A percentile compares a stretch with the other conserved stretches of the same genome.
phyloP scores from a whole-genome alignment of 2,113 vertebrate species.

The Geothlypis trichas region DNA sequence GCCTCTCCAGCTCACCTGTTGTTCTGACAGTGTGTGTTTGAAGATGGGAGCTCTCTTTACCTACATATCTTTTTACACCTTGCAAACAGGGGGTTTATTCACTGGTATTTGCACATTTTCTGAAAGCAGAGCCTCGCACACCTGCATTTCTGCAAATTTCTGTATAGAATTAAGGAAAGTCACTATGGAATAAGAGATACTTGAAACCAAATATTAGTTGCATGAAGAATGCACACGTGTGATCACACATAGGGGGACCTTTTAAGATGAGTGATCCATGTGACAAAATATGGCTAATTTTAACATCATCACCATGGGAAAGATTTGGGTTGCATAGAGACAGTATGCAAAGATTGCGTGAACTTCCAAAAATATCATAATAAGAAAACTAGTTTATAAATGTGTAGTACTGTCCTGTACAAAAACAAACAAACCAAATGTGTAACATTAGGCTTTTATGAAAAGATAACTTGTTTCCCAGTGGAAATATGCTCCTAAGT shows the following conservation, averaged over 20 bases:
- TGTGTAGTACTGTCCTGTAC: background rate
- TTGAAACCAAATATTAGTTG: background rate
- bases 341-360: background rate
- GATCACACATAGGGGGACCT: fast-evolving
- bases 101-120: background rate
- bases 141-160: background rate
- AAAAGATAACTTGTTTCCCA: background rate
- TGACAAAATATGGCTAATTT: background rate
- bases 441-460: background rate
- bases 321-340: background rate
- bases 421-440: background rate
- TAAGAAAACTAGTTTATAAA: background rate
- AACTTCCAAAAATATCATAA: background rate
- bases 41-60: background rate
- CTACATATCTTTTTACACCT: background rate
- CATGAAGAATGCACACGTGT: fast-evolving
- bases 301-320: background rate
- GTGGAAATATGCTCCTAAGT: background rate
- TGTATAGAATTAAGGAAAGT: background rate
- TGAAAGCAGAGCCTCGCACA: background rate
- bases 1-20: background rate
- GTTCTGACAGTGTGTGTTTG: background rate
- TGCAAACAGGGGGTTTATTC: background rate
- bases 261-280: background rate
- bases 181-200: background rate